A percentile compares a stretch with the other conserved stretches of the same genome.
Evolutionary conservation across 2,888 invertebrate genomes (phyloP).

Genomic region (Stenodera caucasica): DNA sequence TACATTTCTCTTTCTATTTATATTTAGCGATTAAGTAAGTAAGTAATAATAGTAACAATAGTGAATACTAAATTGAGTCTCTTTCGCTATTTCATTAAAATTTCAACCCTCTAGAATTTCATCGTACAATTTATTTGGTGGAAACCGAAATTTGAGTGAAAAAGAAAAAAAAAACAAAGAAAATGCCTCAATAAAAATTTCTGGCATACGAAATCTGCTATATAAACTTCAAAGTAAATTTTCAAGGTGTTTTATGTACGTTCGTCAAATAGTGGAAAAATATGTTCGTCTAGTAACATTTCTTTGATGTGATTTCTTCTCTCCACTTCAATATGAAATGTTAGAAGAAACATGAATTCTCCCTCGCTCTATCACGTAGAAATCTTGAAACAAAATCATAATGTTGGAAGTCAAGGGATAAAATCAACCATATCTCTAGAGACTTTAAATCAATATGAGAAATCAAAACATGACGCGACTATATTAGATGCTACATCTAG

Average conservation of each 20-base stretch:
- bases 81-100: too few relatives aligned
- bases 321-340: slow-evolving; percentile 42
- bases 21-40: background rate
- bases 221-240: slow-evolving; percentile 35
- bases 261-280: slow-evolving; percentile 22
- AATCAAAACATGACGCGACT: slow-evolving; percentile 25
- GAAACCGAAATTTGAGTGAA: too few relatives aligned
- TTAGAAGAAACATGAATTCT: slow-evolving; percentile 42
- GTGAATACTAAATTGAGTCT: background rate
- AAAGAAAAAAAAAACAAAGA: background rate
- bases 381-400: slow-evolving; percentile 32
- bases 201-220: slow-evolving; percentile 29
- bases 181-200: slow-evolving; percentile 6
- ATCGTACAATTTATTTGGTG: too few relatives aligned
- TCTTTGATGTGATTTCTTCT: slow-evolving; percentile 42
- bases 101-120: too few relatives aligned
- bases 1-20: slow-evolving; percentile 23
- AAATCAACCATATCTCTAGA: slow-evolving; percentile 36
- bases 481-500: background rate
- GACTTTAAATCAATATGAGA: slow-evolving; percentile 31
- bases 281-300: slow-evolving; percentile 24
- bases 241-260: slow-evolving; percentile 18
- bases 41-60: background rate
- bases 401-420: slow-evolving; percentile 41
- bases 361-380: slow-evolving; percentile 10